Evolutionary conservation across 2,797 vertebrate genomes (phyloP), one percentile per base, ranked within the genome.

Genomic region (Clarias fuscus): DNA sequence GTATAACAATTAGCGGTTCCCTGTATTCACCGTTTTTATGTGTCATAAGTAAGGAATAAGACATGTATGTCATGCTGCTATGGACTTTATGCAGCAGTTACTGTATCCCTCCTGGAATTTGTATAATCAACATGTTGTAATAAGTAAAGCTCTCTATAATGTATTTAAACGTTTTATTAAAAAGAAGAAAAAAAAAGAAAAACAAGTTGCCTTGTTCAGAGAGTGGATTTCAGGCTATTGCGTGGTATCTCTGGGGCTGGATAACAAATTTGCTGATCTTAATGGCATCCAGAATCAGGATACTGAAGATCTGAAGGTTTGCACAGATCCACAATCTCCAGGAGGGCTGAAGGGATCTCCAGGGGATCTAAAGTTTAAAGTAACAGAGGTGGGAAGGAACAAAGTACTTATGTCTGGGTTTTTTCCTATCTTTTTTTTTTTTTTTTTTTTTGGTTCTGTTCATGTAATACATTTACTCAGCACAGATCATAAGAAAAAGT

Each of bases 271-370:
- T 11, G 18, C 72, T 22, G 7, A 53, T 17, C 68, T 24, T 75
- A 86, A 82, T 65, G 18, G 71, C 68, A 37, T 75, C 40, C 61
- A 75, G 43, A 48, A 56, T 65, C 71, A 58, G 30, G 80, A 81
- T 64, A 65, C 18, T 73, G 2, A 53, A 33, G 27, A 53, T 80
- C 77, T 33, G 33, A 85, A 65, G 43, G 24, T 68, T 65, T 78
- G 62, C 5, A 11, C 8, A 56, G 78, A 65, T 24, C 58, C n/a
- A 72, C 70, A 64, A 30, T 65, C 70, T 75, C 33, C 71, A 40
- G 22, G 80, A 82, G 77, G 37, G 40, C 67, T 86, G 18, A 61
- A 53, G 0, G n/a, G 67, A 73, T 70, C 65, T 78, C 56, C 65
- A 79, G 75, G 64, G 77, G 33, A 73, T 78, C 56, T 43, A 70